A percentile compares a stretch with the other conserved stretches of the same genome.
These are phyloP conservation scores for Trichopoda pennipes DNA, from an alignment of 2,888 invertebrate species.

Conservation along the genomic window DNA sequence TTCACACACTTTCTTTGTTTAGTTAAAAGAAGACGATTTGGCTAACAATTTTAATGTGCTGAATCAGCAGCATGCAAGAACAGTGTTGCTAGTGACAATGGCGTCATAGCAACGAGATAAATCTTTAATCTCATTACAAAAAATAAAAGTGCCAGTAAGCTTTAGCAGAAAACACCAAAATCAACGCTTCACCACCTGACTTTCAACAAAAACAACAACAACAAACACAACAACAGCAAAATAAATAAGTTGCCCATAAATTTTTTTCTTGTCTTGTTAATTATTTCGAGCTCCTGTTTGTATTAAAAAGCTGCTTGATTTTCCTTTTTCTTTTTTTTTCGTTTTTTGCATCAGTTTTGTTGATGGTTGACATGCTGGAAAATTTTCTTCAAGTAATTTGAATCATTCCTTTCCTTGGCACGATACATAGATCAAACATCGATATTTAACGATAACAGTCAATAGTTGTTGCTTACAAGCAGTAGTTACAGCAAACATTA, in stretches of 20 bases:
- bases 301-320: conserved; percentile 1
- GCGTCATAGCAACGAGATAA: conserved; percentile 51
- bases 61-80: neutral
- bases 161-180: conserved; percentile 10
- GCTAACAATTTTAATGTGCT: conserved; percentile 7
- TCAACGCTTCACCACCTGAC: conserved; percentile 19
- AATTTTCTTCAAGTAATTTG: conserved; percentile 10
- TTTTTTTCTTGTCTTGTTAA: conserved; percentile 54
- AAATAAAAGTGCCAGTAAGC: conserved; percentile 28
- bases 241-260: conserved; percentile 17
- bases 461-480: conserved; percentile 54
- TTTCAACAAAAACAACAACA: neutral
- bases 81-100: conserved; percentile 42
- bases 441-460: conserved; percentile 50
- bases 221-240: neutral
- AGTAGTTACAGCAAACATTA: conserved; percentile 50
- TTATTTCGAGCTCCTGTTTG: conserved; percentile 63
- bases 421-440: conserved; percentile 49
- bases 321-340: neutral
- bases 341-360: neutral
- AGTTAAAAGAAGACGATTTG: conserved; percentile 27
- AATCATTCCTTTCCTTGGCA: conserved; percentile 32
- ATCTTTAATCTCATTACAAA: conserved; percentile 48
- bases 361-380: conserved; percentile 34
- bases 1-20: neutral